Conservation (phyloP, 2,797 vertebrate species). For the Bucorvus abyssinicus region DNA sequence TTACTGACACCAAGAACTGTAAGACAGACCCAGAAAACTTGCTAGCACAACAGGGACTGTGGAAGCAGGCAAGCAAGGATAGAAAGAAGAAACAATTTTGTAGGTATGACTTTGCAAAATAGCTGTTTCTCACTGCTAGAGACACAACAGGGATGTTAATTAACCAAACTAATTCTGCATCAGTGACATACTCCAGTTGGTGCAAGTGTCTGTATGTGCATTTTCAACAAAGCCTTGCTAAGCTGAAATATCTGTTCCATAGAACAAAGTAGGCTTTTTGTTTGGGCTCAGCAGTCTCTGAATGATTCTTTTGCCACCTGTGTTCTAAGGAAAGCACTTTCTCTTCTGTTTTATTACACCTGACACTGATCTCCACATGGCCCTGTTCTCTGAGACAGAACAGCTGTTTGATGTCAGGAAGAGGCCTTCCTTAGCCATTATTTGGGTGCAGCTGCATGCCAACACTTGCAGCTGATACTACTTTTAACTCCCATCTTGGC, state of each 20-base stretch:
- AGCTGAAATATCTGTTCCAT: neutral
- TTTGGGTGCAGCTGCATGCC: neutral
- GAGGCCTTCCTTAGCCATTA: neutral
- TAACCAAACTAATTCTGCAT: neutral
- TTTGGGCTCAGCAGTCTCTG: neutral
- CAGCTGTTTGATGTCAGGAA: neutral
- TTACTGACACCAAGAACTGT: neutral
- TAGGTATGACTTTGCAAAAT: neutral
- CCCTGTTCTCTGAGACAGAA: neutral
- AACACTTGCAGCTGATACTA: neutral
- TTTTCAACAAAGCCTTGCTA: neutral
- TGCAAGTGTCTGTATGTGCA: neutral
- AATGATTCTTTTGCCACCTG: constrained; percentile 7
- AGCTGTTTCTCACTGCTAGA: neutral
- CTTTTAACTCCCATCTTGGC: neutral
- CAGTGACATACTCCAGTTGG: neutral
- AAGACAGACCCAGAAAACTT: neutral
- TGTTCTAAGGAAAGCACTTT: neutral
- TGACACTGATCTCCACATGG: neutral
- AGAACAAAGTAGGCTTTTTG: neutral
- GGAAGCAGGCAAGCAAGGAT: neutral
- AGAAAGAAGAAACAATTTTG: neutral
- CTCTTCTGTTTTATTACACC: constrained; percentile 13
- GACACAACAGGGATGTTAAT: neutral
- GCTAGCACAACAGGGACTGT: neutral